Evolutionary conservation across 2,113 vertebrate genomes (phyloP).

Genomic region (Tachysurus vachellii): DNA sequence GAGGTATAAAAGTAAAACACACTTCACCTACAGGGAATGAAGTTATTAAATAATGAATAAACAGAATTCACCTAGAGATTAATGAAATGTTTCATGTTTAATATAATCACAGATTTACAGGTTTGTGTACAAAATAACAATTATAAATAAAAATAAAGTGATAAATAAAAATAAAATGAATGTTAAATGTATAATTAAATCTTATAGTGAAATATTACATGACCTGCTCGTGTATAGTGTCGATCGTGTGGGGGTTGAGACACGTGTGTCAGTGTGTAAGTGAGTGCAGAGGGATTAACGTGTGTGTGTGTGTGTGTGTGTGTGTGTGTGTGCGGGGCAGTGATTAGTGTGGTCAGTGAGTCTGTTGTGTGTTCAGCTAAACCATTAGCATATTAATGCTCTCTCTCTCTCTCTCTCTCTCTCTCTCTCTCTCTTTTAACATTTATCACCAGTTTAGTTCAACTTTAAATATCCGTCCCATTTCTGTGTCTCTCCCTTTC

Average conservation of each 20-base stretch:
- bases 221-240: not conserved
- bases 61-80: not conserved
- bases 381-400: slow-evolving; percentile 80
- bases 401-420: slow-evolving; percentile 61
- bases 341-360: slow-evolving; percentile 79
- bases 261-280: not conserved
- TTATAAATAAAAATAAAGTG: not conserved
- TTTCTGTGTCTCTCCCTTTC: slow-evolving; percentile 11
- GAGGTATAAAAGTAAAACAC: not conserved
- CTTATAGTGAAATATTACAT: not conserved
- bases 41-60: not conserved
- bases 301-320: slow-evolving; percentile 25
- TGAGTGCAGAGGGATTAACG: not conserved
- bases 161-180: not conserved
- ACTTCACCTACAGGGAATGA: not conserved
- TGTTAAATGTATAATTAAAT: not conserved
- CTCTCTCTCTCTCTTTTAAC: slow-evolving; percentile 27
- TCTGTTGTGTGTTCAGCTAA: slow-evolving; percentile 76
- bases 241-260: not conserved
- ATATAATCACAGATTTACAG: not conserved
- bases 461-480: not conserved
- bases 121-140: not conserved
- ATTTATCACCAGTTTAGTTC: not conserved
- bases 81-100: not conserved
- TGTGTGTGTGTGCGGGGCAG: slow-evolving; percentile 56